Conservation (phyloP, 2,888 invertebrate species). For the Tethea ocularis region DNA sequence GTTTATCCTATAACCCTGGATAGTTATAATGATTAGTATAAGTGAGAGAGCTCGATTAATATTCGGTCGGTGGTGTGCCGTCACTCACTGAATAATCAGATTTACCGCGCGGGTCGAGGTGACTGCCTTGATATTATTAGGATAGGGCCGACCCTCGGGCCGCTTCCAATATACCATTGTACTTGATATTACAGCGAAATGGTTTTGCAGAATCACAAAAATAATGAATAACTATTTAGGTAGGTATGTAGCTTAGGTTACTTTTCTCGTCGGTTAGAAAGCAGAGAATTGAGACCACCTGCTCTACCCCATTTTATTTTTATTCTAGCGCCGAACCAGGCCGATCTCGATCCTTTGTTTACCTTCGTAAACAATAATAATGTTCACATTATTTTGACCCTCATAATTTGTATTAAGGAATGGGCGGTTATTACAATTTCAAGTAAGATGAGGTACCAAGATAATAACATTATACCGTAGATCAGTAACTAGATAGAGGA, state of each 20-base stretch:
- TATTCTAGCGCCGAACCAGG: neutral
- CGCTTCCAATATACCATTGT: slow-evolving; percentile 34
- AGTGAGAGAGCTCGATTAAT: slow-evolving; percentile 57
- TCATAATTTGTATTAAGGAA: slow-evolving; percentile 8
- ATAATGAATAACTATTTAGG: neutral
- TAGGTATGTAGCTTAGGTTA: neutral
- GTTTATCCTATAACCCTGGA: slow-evolving; percentile 47
- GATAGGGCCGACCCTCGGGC: slow-evolving; percentile 28
- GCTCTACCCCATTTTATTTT: neutral
- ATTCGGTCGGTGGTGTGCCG: slow-evolving; percentile 58
- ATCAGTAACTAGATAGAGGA: neutral
- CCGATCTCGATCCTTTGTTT: neutral
- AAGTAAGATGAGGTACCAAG: neutral
- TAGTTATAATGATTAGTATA: slow-evolving; percentile 57
- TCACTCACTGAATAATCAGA: slow-evolving; percentile 64
- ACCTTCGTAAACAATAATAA: slow-evolving; percentile 10
- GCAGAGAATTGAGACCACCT: slow-evolving; percentile 4
- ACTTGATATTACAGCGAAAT: slow-evolving; percentile 5
- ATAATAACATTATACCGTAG: neutral
- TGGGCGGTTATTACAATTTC: slow-evolving; percentile 6
- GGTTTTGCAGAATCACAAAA: neutral
- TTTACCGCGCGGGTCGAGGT: slow-evolving; percentile 54
- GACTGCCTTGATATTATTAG: slow-evolving; percentile 50
- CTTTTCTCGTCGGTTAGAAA: neutral
- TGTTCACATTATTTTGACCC: slow-evolving; percentile 5